Evolutionary conservation across 1,140 invertebrate genomes (phyloP).

Genomic region (Neodiprion pinetum): DNA sequence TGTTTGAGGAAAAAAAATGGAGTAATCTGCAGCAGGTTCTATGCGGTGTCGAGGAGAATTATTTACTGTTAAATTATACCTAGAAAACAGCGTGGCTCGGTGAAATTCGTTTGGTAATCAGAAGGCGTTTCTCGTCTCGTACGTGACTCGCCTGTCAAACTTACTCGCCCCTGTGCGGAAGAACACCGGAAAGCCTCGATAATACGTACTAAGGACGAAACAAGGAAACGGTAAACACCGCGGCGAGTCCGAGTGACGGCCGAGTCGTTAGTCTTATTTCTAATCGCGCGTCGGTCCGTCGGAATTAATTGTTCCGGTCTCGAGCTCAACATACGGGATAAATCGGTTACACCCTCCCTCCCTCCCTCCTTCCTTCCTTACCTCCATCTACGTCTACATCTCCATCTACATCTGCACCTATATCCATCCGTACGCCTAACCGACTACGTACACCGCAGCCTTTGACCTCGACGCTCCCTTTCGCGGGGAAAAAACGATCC

Average conservation of each 20-base stretch:
- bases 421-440: too few species aligned
- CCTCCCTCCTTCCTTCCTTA: too few species aligned
- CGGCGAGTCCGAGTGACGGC: neutral
- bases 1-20: neutral
- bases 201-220: neutral
- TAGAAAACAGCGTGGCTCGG: neutral
- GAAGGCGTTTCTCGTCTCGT: neutral
- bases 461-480: neutral
- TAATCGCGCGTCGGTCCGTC: neutral
- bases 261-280: neutral
- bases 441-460: too few species aligned
- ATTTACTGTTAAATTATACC: slow-evolving; percentile 4
- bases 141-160: neutral
- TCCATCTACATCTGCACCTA: too few species aligned
- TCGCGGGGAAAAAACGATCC: neutral
- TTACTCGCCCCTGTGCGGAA: too few species aligned
- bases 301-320: neutral
- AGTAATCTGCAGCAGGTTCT: neutral
- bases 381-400: too few species aligned
- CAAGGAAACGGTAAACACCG: neutral
- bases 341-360: neutral
- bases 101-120: neutral
- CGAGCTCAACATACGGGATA: neutral
- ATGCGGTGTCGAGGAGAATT: neutral
- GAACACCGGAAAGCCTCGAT: neutral